Percentiles rank a stretch among this genome's conserved stretches.
phyloP scores from a whole-genome alignment of 1,140 invertebrate genomes.

The Magallana ariakensis region DNA sequence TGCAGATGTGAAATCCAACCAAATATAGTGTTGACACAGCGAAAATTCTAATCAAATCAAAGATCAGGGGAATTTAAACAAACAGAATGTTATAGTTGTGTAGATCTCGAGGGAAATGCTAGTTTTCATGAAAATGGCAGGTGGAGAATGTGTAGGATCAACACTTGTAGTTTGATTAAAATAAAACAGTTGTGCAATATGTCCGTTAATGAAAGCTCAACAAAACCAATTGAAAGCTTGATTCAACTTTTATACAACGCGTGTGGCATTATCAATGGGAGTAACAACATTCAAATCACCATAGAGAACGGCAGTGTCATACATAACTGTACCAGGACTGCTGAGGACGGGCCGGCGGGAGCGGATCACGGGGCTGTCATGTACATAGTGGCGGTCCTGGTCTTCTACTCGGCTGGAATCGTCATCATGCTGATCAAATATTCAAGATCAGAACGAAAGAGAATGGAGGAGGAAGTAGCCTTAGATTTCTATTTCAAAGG shows the following conservation, averaged over 20 bases:
- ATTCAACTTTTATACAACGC: constrained; percentile 22
- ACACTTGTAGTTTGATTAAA: not conserved
- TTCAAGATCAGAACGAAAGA: constrained; percentile 71
- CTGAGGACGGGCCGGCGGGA: constrained; percentile 5
- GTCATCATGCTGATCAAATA: constrained; percentile 76
- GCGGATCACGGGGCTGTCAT: constrained; percentile 70
- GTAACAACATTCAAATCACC: constrained; percentile 37
- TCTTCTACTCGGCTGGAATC: constrained; percentile 77
- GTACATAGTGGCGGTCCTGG: constrained; percentile 75
- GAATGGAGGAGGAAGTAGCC: constrained; percentile 74
- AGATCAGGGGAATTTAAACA: constrained; percentile 33
- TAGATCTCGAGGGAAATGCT: not conserved
- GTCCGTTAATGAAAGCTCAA: constrained; percentile 12
- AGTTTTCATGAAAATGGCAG: constrained; percentile 2
- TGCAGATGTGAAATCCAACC: constrained; percentile 20
- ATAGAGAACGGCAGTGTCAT: constrained; percentile 8
- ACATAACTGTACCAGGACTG: constrained; percentile 16
- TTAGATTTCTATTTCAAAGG: constrained; percentile 75
- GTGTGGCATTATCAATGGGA: constrained; percentile 2
- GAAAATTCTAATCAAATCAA: constrained; percentile 16
- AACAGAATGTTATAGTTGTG: not conserved
- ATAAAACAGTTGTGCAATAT: not conserved
- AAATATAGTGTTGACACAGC: constrained; percentile 8
- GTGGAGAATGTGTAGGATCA: not conserved
- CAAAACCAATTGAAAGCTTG: constrained; percentile 27